These are phyloP conservation scores for Diplosoma virens DNA, from an alignment of 23 tunicate genomes.

Conservation along the genomic window DNA sequence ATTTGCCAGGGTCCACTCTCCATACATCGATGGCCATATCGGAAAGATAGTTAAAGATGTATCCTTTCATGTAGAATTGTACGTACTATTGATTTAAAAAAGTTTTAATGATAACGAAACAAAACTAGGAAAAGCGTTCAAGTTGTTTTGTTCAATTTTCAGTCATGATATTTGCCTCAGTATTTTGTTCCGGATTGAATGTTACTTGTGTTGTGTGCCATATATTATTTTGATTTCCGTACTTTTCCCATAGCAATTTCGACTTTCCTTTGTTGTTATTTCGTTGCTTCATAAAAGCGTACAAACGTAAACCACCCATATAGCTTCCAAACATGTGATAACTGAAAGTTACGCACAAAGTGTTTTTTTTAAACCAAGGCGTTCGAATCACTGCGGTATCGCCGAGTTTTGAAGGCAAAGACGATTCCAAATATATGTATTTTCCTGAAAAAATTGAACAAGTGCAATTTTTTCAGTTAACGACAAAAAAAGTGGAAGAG, in stretches of 20 bases:
- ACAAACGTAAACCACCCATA: conserved; percentile 87
- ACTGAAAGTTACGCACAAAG: conserved; percentile 52
- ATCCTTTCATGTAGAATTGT: conserved; percentile 79
- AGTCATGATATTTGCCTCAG: conserved; percentile 42
- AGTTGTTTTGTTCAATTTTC: background rate
- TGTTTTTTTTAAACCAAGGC: conserved; percentile 57
- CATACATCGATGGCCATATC: conserved; percentile 75
- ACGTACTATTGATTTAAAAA: conserved; percentile 33
- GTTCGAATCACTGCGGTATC: conserved; percentile 82
- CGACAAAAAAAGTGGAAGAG: no score
- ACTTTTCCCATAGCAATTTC: conserved; percentile 74
- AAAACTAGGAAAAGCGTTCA: no score
- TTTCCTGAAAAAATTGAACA: conserved; percentile 39
- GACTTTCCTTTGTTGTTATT: conserved; percentile 51
- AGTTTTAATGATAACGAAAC: no score
- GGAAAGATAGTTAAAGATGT: conserved; percentile 74
- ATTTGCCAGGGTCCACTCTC: conserved; percentile 9
- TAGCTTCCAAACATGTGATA: conserved; percentile 88
- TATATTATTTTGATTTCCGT: conserved; percentile 60
- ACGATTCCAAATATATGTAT: conserved; percentile 84
- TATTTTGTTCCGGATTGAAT: conserved; percentile 47
- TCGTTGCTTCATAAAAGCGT: conserved; percentile 71
- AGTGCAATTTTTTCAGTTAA: no score
- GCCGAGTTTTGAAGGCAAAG: conserved; percentile 66
- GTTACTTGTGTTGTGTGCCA: conserved; percentile 46